Conservation (phyloP, 1,140 invertebrate genomes). For the Ruditapes philippinarum region DNA sequence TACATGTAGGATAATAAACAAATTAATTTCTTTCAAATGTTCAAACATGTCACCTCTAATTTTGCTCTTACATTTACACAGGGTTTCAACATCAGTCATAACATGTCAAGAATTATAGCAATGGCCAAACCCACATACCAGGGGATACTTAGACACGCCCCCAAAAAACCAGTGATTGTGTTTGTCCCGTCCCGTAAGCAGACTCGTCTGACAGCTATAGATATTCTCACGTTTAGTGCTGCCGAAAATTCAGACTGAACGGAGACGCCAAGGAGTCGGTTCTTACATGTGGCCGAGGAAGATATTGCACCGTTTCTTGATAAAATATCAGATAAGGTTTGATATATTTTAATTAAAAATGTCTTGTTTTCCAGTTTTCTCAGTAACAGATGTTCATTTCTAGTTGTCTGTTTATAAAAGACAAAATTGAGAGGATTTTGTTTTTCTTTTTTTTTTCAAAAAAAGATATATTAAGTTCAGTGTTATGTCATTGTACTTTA, state of each 20-base stretch:
- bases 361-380: too few relatives aligned
- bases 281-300: constrained; percentile 93
- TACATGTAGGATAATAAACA: too few relatives aligned
- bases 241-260: constrained; percentile 93
- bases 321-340: constrained; percentile 93
- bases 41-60: too few relatives aligned
- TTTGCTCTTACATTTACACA: too few relatives aligned
- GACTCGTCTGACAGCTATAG: constrained; percentile 97
- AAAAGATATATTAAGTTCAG: too few relatives aligned
- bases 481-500: too few relatives aligned
- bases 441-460: too few relatives aligned
- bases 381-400: too few relatives aligned
- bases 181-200: constrained; percentile 98
- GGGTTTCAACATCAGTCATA: constrained; percentile 99
- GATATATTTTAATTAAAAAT: background rate
- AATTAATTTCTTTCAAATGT: too few relatives aligned
- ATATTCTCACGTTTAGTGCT: constrained; percentile 96
- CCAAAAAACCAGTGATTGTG: constrained; percentile 96
- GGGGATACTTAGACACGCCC: constrained; percentile 95
- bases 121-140: constrained; percentile 99
- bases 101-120: constrained; percentile 96
- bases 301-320: constrained; percentile 95
- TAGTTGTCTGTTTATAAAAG: too few relatives aligned
- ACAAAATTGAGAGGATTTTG: too few relatives aligned
- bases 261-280: constrained; percentile 88